These are phyloP conservation scores for Fragum whitleyi DNA, from an alignment of 2,888 invertebrate genomes.

Conservation along the genomic window DNA sequence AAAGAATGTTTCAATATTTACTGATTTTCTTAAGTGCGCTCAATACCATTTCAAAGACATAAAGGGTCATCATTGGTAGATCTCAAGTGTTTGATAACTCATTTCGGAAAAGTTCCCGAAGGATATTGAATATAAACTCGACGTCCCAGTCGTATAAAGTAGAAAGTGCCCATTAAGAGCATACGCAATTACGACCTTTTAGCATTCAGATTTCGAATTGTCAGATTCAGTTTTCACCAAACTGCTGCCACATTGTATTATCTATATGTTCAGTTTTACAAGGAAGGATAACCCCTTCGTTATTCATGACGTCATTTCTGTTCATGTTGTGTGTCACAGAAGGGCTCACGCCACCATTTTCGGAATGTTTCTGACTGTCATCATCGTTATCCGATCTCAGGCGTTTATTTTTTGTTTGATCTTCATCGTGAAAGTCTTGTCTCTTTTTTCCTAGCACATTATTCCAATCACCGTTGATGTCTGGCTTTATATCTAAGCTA, in stretches of 20 bases:
- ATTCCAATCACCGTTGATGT: background rate
- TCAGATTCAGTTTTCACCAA: background rate
- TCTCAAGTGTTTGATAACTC: no score
- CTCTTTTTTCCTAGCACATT: background rate
- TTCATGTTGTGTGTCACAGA: background rate
- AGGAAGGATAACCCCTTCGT: background rate
- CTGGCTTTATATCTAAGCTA: background rate
- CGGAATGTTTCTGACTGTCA: background rate
- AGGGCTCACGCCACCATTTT: background rate
- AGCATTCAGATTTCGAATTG: no score
- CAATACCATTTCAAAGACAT: no score
- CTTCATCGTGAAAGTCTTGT: background rate
- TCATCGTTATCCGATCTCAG: background rate
- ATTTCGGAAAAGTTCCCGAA: no score
- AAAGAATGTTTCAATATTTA: no score
- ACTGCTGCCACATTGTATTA: background rate
- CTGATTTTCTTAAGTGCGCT: no score
- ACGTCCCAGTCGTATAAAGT: no score
- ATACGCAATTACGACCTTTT: no score
- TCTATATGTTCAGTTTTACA: constrained; percentile 11
- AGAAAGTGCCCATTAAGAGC: no score
- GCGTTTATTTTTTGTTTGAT: constrained; percentile 6
- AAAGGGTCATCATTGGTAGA: no score
- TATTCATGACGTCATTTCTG: background rate
- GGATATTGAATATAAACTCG: no score